Evolutionary conservation across 2,113 vertebrate species (phyloP).

Genomic region (Rhabdomys dilectus): DNA sequence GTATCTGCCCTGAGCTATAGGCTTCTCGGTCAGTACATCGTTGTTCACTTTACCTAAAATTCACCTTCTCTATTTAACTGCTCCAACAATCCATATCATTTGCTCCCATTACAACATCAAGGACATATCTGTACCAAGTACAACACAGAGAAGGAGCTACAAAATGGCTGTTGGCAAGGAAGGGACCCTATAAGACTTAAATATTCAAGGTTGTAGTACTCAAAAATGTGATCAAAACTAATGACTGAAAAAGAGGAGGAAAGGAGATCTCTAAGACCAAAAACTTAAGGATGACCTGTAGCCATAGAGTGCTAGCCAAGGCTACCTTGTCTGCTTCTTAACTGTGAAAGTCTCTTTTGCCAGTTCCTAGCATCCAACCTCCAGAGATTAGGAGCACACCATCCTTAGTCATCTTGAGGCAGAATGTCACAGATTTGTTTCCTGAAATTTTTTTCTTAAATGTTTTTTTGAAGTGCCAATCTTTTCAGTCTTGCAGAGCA

Average conservation of each 20-base stretch:
- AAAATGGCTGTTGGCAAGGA: slow-evolving; percentile 29
- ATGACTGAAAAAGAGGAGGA: slow-evolving; percentile 42
- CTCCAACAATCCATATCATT: slow-evolving; percentile 24
- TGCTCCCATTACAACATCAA: neutral
- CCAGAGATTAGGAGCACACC: neutral
- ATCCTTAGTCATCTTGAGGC: neutral
- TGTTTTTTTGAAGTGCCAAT: neutral
- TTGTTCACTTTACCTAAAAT: slow-evolving; percentile 16
- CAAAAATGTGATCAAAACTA: slow-evolving; percentile 39
- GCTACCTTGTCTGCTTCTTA: neutral
- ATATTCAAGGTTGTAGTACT: slow-evolving; percentile 11
- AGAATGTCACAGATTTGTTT: neutral
- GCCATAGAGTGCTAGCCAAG: neutral
- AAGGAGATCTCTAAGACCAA: neutral
- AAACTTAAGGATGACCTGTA: neutral
- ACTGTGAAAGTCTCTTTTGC: neutral
- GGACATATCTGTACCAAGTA: slow-evolving; percentile 37
- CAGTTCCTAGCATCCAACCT: neutral
- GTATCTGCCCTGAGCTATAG: neutral
- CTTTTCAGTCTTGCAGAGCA: slow-evolving; percentile 1
- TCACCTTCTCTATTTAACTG: neutral
- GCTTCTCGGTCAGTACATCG: neutral
- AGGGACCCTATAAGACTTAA: neutral
- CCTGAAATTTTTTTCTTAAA: neutral
- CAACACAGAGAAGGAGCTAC: neutral